Evolutionary conservation across 2,888 invertebrate genomes (phyloP).

Genomic region (Mythimna lalbum): DNA sequence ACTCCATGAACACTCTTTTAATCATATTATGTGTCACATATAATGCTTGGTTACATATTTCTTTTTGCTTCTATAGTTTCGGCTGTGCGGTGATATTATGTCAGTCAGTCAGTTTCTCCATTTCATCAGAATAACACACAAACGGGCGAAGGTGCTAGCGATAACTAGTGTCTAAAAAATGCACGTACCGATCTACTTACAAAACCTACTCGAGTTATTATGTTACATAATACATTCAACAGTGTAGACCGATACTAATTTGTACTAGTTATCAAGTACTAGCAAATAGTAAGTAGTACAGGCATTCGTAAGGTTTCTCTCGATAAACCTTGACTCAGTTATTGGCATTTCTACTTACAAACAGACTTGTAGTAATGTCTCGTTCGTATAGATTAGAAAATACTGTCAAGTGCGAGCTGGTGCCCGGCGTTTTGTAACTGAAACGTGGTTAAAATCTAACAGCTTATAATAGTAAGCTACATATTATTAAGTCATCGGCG

Average conservation of each 20-base stretch:
- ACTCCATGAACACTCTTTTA: no score
- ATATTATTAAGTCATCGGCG: no score
- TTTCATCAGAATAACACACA: no score
- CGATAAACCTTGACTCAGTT: slow-evolving; percentile 58
- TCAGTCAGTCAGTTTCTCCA: no score
- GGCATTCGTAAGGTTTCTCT: slow-evolving; percentile 55
- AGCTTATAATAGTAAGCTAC: no score
- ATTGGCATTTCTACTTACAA: slow-evolving; percentile 42
- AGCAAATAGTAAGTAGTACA: slow-evolving; percentile 24
- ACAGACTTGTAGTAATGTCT: slow-evolving; percentile 24
- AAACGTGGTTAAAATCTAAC: not conserved
- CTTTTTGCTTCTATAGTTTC: no score
- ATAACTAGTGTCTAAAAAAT: not conserved
- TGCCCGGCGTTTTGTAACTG: not conserved
- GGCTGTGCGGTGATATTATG: no score
- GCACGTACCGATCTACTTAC: not conserved
- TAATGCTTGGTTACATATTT: no score
- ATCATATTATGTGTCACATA: no score
- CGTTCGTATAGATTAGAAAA: slow-evolving; percentile 7
- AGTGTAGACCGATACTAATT: slow-evolving; percentile 23
- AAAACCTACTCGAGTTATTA: not conserved
- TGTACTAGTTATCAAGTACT: slow-evolving; percentile 26
- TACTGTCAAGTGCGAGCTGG: slow-evolving; percentile 8
- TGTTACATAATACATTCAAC: slow-evolving; percentile 36
- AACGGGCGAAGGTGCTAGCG: no score